Conservation (phyloP, 2,113 vertebrate species). For the Nannobrachium achirus region DNA sequence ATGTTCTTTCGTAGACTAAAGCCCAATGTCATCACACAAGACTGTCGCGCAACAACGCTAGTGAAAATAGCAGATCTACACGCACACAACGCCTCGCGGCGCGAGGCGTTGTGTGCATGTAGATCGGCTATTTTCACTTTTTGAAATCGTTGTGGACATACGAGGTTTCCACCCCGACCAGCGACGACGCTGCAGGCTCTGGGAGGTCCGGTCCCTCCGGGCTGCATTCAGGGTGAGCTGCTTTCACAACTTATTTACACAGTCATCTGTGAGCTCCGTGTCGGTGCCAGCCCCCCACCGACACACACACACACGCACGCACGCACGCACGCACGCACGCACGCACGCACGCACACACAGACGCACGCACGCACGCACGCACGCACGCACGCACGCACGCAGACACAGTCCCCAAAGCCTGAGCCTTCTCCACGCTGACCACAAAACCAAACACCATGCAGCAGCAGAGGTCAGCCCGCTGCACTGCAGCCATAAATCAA, state of each 20-base stretch:
- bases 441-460: conserved; percentile 57
- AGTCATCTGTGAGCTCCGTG: conserved; percentile 48
- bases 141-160: too few relatives aligned
- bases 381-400: conserved; percentile 1
- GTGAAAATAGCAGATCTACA: too few relatives aligned
- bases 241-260: conserved; percentile 64
- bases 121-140: too few relatives aligned
- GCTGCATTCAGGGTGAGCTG: conserved; percentile 29
- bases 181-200: too few relatives aligned
- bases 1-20: too few relatives aligned
- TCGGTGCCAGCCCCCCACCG: conserved; percentile 49
- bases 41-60: too few relatives aligned
- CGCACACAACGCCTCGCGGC: too few relatives aligned
- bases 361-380: not conserved
- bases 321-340: conserved; percentile 5
- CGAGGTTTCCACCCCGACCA: too few relatives aligned
- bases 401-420: conserved; percentile 32
- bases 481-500: conserved; percentile 62
- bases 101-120: too few relatives aligned
- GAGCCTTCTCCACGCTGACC: conserved; percentile 57
- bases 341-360: not conserved
- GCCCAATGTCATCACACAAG: too few relatives aligned
- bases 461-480: conserved; percentile 39
- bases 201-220: conserved; percentile 57
- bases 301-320: not conserved